A percentile compares a stretch with the other conserved stretches of the same genome.
phyloP scores from a whole-genome alignment of 2,888 invertebrate species.

The Drosophila gaucha region DNA sequence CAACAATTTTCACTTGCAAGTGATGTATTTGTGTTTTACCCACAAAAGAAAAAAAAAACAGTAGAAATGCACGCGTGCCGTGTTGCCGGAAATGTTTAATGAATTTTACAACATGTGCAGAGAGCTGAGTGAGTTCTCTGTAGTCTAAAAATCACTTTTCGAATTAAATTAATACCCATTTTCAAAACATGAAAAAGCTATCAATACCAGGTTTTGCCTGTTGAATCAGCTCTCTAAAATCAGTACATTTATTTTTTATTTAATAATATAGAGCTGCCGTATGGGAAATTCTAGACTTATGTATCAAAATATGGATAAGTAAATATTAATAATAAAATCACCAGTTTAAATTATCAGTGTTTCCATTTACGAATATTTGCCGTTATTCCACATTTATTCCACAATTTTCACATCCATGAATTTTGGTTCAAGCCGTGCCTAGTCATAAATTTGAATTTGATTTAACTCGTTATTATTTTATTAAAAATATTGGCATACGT shows the following conservation, averaged over 20 bases:
- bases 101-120: neutral
- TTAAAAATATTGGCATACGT: no score
- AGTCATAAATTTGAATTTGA: neutral
- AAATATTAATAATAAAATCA: no score
- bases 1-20: constrained; percentile 3
- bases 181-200: no score
- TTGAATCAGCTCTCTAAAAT: neutral
- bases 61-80: constrained; percentile 12
- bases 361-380: neutral
- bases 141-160: neutral
- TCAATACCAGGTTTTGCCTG: no score
- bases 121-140: neutral
- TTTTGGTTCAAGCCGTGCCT: neutral
- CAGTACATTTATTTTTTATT: neutral
- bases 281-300: neutral
- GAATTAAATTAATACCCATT: neutral
- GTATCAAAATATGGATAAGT: no score
- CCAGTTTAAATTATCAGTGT: neutral
- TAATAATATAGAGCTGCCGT: neutral
- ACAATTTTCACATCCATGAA: neutral
- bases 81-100: neutral
- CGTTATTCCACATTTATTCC: neutral
- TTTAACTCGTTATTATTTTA: no score
- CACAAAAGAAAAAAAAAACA: neutral
- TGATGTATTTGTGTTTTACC: constrained; percentile 2